Evolutionary conservation across 1,140 invertebrate species (phyloP).

Genomic region (Halictus rubicundus): DNA sequence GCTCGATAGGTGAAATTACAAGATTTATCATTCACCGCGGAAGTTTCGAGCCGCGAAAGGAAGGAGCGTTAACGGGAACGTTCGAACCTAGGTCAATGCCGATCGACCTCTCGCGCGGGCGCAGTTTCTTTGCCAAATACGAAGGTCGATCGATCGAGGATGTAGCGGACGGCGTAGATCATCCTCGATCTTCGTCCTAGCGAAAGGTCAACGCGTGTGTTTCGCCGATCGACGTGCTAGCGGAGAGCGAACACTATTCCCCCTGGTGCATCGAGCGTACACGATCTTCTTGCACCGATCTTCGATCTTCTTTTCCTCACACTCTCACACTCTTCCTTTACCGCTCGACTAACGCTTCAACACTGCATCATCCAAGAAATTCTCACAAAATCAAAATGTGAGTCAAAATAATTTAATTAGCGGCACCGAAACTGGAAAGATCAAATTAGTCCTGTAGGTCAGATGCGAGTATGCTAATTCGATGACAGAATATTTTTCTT

Average conservation of each 20-base stretch:
- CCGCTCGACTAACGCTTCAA: neutral
- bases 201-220: conserved; percentile 33
- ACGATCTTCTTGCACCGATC: neutral
- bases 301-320: neutral
- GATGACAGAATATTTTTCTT: too few species aligned
- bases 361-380: too few species aligned
- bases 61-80: conserved; percentile 33
- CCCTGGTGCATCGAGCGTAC: neutral
- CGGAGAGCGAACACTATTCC: neutral
- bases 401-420: too few species aligned
- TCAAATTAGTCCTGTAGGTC: too few species aligned
- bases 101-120: conserved; percentile 29
- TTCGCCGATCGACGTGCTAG: neutral
- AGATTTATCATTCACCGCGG: neutral
- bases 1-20: neutral
- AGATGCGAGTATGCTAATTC: too few species aligned
- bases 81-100: conserved; percentile 32
- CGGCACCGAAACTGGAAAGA: too few species aligned
- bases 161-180: conserved; percentile 26
- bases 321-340: neutral
- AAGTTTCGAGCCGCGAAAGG: conserved; percentile 13
- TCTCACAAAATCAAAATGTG: too few species aligned
- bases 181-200: conserved; percentile 36
- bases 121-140: conserved; percentile 43
- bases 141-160: conserved; percentile 41